A percentile compares a stretch with the other conserved stretches of the same genome.
Conservation (phyloP, 2,113 vertebrate species). For the Tragelaphus strepsiceros region DNA sequence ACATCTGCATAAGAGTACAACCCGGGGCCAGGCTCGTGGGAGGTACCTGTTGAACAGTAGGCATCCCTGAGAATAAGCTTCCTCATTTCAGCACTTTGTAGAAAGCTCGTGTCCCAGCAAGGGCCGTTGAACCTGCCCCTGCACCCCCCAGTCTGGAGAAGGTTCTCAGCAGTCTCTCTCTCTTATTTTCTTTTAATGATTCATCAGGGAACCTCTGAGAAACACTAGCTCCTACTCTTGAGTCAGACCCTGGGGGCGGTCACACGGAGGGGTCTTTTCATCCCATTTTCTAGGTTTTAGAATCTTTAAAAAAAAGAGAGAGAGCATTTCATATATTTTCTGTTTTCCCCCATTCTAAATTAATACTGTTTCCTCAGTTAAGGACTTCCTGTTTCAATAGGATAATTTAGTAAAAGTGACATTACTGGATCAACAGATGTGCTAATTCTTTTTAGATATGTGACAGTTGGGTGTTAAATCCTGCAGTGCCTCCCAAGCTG, state of each 20-base stretch:
- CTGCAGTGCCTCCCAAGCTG: neutral
- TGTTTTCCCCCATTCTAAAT: neutral
- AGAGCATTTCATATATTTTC: neutral
- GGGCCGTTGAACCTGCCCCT: neutral
- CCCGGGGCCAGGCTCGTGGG: neutral
- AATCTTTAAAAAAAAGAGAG: neutral
- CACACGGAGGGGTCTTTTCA: neutral
- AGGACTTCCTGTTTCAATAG: neutral
- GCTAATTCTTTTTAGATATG: neutral
- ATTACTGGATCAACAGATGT: neutral
- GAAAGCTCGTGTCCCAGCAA: neutral
- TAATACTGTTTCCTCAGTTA: neutral
- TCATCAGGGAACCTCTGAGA: neutral
- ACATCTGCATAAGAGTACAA: neutral
- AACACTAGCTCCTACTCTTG: neutral
- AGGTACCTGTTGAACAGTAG: neutral
- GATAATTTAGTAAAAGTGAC: neutral
- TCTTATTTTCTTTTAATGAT: neutral
- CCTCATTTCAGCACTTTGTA: neutral
- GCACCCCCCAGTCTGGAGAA: neutral
- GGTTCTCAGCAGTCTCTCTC: neutral
- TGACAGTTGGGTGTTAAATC: neutral
- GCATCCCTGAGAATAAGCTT: neutral
- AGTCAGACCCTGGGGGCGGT: neutral
- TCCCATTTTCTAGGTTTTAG: neutral